Base-by-base conservation (phyloP, 2,797 vertebrate genomes). In the Microtus californicus region DNA sequence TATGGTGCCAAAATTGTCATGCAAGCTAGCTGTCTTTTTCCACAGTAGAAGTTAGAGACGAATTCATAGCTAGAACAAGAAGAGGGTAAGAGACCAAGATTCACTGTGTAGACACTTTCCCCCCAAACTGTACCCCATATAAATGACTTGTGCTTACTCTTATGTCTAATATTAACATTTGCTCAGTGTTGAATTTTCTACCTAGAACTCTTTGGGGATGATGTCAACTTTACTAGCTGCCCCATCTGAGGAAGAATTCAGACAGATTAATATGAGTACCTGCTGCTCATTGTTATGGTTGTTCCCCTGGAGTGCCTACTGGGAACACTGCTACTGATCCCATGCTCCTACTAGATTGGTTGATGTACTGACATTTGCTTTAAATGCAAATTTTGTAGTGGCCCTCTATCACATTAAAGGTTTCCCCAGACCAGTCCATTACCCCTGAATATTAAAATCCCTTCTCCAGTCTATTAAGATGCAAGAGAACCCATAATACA, bases 321-420 rank as follows among this genome's bases (percentile, higher is more conserved):
- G 12, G 29, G 23, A 37, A 2, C 0, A 2, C 8, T 51, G 5
- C 29, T 74, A 21, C 11, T 40, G 21, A 21, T 25, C 0, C 74
- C 12, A 9, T 59, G 19, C 31, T 77, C n/a, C 21, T 17, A 37
- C 12, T 29, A 74, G 11, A 37, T 67, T 69, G 14, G 31, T 29
- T 37, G 12, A 37, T 13, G 48, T 5, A 29, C 37, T 79, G 54
- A 37, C n/a, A 79, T 43, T 34, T 76, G 43, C 65, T 31, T 89
- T 37, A 9, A 27, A 21, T 87, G n/a, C 34, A 14, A 34, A 21
- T 65, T 65, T 25, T 25, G 0, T 8, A 21, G 51, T 31, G 82
- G 23, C 12, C 15, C n/a, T 19, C 43, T 83, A 2, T 56, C 19
- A 48, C 2, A 25, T n/a, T 65, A 19, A 6, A 61, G 34, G 23